Evolutionary conservation across 2,888 invertebrate species (phyloP), one percentile per base, ranked within the genome.

Genomic region (Brassicogethes aeneus): DNA sequence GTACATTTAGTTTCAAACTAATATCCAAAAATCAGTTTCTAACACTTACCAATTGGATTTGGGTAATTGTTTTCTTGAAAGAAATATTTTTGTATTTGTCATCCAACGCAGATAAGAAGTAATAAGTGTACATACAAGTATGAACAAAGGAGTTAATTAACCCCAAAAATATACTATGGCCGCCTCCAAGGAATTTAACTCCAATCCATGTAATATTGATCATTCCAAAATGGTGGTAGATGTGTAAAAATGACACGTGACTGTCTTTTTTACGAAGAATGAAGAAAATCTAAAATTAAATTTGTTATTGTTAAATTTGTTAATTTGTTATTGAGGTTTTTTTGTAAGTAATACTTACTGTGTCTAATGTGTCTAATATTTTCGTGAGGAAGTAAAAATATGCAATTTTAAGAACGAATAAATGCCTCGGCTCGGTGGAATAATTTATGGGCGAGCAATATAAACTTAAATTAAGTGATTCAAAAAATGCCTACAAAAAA

Each of bases 11-110:
- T n/a, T n/a, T n/a, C n/a, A n/a, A n/a, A n/a, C n/a, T n/a, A n/a
- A n/a, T n/a, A n/a, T n/a, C n/a, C n/a, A n/a, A n/a, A n/a, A n/a
- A n/a, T n/a, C n/a, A n/a, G n/a, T n/a, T n/a, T n/a, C n/a, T n/a
- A n/a, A n/a, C n/a, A n/a, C n/a, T n/a, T 66, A 79, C 77, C 61
- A 92, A 75, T 69, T 93, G 92, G 52, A 91, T 59, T 57, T 84
- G 85, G 0, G 92, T 92, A 44, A 93, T 81, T 56, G 86, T 75
- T 48, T 84, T 85, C 62, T 92, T 92, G 83, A 89, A 85, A 84
- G 85, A 85, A 1, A 83, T 62, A 39, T 80, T 80, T 43, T 82
- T 80, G 56, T 82, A 74, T 35, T 74, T 73, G 0, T 85, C 84
- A 33, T 83, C 74, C 42, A 82, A 68, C 0, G 88, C 85, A 1